phyloP scores from a whole-genome alignment of 1,140 invertebrate genomes.

The Camponotus floridanus region DNA sequence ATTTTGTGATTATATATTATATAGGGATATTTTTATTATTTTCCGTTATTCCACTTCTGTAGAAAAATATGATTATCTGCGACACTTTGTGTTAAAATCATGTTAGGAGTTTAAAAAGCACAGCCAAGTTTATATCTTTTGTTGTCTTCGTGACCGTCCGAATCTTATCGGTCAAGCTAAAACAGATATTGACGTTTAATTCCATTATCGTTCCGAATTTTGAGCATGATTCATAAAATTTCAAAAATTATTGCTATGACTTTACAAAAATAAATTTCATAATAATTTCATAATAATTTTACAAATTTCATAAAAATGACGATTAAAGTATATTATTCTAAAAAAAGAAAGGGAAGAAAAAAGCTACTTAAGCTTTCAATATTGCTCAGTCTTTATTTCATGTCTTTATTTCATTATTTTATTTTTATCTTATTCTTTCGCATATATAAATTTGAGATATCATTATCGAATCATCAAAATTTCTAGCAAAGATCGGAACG shows the following conservation, averaged over 20 bases:
- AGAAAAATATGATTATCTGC: not conserved
- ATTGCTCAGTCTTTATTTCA: not conserved
- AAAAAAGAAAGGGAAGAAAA: not conserved
- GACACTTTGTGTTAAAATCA: not conserved
- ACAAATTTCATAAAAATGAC: not conserved
- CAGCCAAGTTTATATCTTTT: not conserved
- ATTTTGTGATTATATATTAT: not conserved
- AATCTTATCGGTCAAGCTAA: constrained; percentile 37
- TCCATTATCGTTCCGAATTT: not conserved
- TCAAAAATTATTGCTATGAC: not conserved
- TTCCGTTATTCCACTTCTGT: not conserved
- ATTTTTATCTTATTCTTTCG: not conserved
- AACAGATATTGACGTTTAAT: constrained; percentile 45
- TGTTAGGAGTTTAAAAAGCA: not conserved
- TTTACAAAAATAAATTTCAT: no score
- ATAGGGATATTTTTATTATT: not conserved
- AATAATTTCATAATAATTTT: no score
- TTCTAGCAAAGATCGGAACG: not conserved
- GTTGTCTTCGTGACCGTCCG: not conserved
- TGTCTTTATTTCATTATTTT: no score
- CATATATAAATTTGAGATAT: not conserved
- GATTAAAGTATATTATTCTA: not conserved
- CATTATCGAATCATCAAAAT: no score
- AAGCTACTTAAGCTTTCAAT: not conserved
- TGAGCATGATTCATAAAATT: constrained; percentile 15